These are phyloP conservation scores for Anastrepha obliqua DNA, from an alignment of 1,140 invertebrate species.

Conservation along the genomic window DNA sequence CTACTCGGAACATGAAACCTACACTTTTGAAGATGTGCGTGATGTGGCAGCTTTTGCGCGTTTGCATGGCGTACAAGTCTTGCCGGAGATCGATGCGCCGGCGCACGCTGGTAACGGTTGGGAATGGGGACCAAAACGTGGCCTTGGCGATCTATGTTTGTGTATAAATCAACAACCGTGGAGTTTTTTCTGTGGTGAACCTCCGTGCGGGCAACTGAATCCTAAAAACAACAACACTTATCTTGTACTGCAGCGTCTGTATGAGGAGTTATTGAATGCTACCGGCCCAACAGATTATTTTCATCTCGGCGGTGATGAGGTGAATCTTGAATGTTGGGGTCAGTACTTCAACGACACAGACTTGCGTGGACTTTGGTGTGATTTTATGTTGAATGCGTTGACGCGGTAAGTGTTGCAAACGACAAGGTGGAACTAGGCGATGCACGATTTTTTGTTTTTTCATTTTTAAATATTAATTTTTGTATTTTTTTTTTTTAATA, in stretches of 20 bases:
- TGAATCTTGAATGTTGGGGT: constrained; percentile 84
- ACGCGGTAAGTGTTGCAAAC: constrained; percentile 66
- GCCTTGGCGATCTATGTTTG: constrained; percentile 81
- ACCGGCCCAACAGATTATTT: constrained; percentile 82
- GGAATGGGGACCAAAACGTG: constrained; percentile 83
- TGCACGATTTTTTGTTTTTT: too few species aligned
- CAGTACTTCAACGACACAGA: constrained; percentile 85
- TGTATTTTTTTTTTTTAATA: neutral
- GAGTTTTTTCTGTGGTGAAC: constrained; percentile 86
- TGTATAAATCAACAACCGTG: constrained; percentile 86
- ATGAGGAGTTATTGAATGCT: constrained; percentile 80
- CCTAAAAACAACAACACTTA: constrained; percentile 85
- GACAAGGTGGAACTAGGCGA: too few species aligned
- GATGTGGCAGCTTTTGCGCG: constrained; percentile 81
- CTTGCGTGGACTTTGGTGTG: constrained; percentile 84
- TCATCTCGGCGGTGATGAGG: constrained; percentile 90
- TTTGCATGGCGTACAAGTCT: constrained; percentile 80
- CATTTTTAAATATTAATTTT: neutral
- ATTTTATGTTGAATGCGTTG: constrained; percentile 82
- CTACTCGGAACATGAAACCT: constrained; percentile 82
- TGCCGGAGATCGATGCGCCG: constrained; percentile 86
- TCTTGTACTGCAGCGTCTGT: constrained; percentile 81
- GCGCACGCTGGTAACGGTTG: constrained; percentile 88
- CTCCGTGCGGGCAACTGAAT: constrained; percentile 89
- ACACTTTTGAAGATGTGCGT: constrained; percentile 81